Evolutionary conservation across 2,888 invertebrate species (phyloP), one percentile per base, ranked within the genome.

Genomic region (Phortica magna): DNA sequence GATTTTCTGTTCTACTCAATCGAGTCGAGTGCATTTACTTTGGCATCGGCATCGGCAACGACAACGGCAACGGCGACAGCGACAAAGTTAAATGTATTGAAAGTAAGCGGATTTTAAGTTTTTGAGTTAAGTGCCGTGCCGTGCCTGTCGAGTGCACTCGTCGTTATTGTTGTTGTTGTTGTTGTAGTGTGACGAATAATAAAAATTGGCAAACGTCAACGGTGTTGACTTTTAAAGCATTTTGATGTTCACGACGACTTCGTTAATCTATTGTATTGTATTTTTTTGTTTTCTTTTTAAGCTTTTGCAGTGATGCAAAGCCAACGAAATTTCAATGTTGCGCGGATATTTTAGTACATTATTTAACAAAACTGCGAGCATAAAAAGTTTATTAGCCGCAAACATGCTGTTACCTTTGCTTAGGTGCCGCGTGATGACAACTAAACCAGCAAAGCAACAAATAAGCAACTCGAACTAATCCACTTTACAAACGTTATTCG

Each of bases 101-200:
- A 75, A 74, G 75, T 84, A 85, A 87, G 83, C 77, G 83, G 82
- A 74, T 85, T 82, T 57, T 43, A 73, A 55, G 55, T 53, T 71
- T 31, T 43, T 14, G 42, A 61, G 48, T 41, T n/a, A 61, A 74
- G 65, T 48, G 74, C 31, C 55, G 65, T 48, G 74, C 31, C 55
- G 70, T 3, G 70, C 7, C 48, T 48, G 53, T 70, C 48, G 39
- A 48, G 48, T 70, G 48, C 5, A 70, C 14, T 48, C 43, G 42
- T 31, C 5, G 31, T 31, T 31, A 31, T 31, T 31, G 31, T 31
- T 31, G 1, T 31, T 31, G 31, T 31, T 31, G 31, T 31, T 31
- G 31, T 31, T 31, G 31, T 31, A 31, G 31, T 31, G 31, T 31
- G 31, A 31, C 31, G 31, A 31, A 31, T 31, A 31, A 31, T 31